Percentiles rank a stretch among this genome's conserved stretches.
These are phyloP conservation scores for Bergia sp. DNA, from an alignment of 92 coral and sea anemone species.

Conservation along the genomic window DNA sequence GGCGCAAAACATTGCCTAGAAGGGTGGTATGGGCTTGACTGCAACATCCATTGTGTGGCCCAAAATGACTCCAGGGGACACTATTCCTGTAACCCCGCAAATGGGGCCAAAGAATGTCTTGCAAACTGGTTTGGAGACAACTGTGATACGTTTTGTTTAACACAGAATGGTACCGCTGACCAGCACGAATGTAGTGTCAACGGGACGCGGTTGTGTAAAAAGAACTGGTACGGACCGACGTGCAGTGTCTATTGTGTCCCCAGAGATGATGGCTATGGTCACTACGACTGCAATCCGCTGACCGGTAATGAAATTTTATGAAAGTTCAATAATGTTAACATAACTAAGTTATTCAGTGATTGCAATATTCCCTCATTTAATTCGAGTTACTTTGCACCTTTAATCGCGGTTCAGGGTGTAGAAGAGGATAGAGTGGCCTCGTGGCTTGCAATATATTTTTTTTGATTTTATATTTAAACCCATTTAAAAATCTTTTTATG, in stretches of 20 bases:
- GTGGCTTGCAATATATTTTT: too few species aligned
- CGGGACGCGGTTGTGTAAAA: constrained; percentile 48
- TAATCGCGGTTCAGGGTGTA: too few species aligned
- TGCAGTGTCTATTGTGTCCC: constrained; percentile 49
- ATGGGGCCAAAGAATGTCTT: constrained; percentile 72
- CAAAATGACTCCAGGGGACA: constrained; percentile 59
- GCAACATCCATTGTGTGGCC: constrained; percentile 46
- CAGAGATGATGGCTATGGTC: constrained; percentile 32
- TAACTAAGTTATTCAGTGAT: neutral
- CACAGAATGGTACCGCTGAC: constrained; percentile 53
- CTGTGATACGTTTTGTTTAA: constrained; percentile 65
- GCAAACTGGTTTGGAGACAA: constrained; percentile 81
- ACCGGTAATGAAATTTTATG: constrained; percentile 17
- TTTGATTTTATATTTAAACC: too few species aligned
- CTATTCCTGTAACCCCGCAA: constrained; percentile 56
- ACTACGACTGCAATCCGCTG: constrained; percentile 40
- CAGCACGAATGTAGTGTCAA: constrained; percentile 59
- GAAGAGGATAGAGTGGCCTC: too few species aligned
- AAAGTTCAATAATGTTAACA: neutral
- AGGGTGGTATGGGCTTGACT: constrained; percentile 68
- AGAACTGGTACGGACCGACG: constrained; percentile 53
- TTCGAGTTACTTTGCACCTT: neutral
- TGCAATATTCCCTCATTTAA: neutral
- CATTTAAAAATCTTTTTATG: too few species aligned
- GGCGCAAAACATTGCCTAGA: constrained; percentile 65